Percentiles rank a stretch among this genome's conserved stretches.
Evolutionary conservation across 1,140 invertebrate genomes (phyloP).

Genomic region (Sycophila sp.): DNA sequence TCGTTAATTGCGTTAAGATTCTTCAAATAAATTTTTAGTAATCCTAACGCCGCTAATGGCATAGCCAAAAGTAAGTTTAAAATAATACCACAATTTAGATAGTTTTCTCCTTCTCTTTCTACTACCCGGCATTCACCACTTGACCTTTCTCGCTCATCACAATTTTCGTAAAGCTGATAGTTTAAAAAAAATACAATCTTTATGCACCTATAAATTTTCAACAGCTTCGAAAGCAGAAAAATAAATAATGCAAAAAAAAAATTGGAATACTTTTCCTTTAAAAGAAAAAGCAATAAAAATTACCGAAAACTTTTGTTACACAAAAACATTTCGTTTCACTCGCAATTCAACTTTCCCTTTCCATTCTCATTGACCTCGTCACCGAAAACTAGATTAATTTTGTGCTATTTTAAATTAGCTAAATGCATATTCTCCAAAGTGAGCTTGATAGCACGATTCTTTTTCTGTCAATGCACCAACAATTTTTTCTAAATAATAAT

Average conservation of each 20-base stretch:
- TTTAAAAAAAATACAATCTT: not conserved
- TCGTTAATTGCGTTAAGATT: constrained; percentile 2
- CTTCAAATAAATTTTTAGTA: not conserved
- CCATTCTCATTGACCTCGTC: not conserved
- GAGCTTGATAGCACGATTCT: not conserved
- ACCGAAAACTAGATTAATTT: constrained; percentile 20
- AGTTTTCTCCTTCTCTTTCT: not conserved
- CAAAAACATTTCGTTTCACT: not conserved
- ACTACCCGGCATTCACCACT: constrained; percentile 15
- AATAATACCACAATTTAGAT: not conserved
- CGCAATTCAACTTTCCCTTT: not conserved
- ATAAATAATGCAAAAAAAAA: too few species aligned
- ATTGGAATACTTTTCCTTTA: too few species aligned
- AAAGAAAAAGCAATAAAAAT: constrained; percentile 15
- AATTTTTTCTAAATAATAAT: not conserved
- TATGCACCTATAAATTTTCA: not conserved
- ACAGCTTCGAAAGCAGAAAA: constrained; percentile 31
- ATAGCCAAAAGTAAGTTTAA: constrained; percentile 4
- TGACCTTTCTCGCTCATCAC: not conserved
- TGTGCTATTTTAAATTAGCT: constrained; percentile 17
- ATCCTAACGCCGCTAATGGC: not conserved
- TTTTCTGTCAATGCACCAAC: not conserved
- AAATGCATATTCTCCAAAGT: not conserved
- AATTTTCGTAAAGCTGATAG: too few species aligned
- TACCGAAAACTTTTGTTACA: constrained; percentile 19